Evolutionary conservation across 2,888 invertebrate species (phyloP), one percentile per base, ranked within the genome.

Genomic region (Siphlonurus alternatus): DNA sequence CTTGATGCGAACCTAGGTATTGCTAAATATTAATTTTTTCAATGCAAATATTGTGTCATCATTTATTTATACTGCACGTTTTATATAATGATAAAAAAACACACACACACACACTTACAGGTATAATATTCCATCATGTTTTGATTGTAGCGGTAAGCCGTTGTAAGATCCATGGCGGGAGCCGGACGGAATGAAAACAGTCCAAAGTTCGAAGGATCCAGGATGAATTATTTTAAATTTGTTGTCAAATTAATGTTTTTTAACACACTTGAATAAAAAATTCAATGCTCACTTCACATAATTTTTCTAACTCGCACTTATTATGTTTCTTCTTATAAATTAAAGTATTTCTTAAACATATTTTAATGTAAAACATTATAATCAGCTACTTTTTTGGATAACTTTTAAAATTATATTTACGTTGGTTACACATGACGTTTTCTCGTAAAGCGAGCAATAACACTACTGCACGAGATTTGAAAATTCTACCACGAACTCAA

Each of bases 111-210:
- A 69, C 67, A 70, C 89, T 91, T 85, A 93, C 93, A 95, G 77
- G 95, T 94, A 76, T 95, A 95, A 80, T 95, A 95, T 83, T 96
- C 96, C 95, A 95, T 94, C 93, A 95, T 94, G 78, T 93, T 94
- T 75, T 94, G 93, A 79, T 94, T 95, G 82, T 94, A 94, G 73
- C 94, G 84, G 79, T 94, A 94, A 72, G 93, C 93, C 74, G 93
- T 93, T 75, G 91, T 89, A 73, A 94, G 84, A 79, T 94, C 93
- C 86, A 94, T 90, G 70, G 86, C 85, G 71, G 82, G 80, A 65
- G 73, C 71, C 61, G 71, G 70, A 67, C 73, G 68, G 66, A 73
- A 70, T 22, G 56, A 56, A 67, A 73, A 73, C 67, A 73, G 70
- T 61, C 73, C 71, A 65, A 72, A 72, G 64, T 71, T 71, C 63